phyloP scores from a whole-genome alignment of 1,140 invertebrate species.

The Drosophila truncata region DNA sequence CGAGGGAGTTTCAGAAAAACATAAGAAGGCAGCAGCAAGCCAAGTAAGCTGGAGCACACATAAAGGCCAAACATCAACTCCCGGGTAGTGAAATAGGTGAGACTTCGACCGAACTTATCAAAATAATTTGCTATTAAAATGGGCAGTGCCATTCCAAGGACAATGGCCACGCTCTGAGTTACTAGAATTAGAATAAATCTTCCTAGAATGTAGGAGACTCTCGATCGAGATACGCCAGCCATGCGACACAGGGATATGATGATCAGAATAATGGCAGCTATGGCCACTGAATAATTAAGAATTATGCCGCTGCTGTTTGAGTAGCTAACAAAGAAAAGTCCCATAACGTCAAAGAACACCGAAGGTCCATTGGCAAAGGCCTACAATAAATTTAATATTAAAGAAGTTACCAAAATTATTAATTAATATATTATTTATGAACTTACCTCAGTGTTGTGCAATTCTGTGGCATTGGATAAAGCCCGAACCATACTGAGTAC shows the following conservation, averaged over 20 bases:
- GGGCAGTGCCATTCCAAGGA: constrained; percentile 85
- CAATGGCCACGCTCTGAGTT: constrained; percentile 56
- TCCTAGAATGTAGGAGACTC: constrained; percentile 32
- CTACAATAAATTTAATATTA: constrained; percentile 79
- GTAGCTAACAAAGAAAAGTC: constrained; percentile 89
- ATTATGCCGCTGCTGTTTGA: constrained; percentile 86
- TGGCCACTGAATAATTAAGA: constrained; percentile 87
- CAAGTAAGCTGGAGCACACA: constrained; percentile 50
- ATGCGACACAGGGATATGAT: constrained; percentile 79
- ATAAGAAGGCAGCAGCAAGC: constrained; percentile 49
- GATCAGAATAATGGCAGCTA: constrained; percentile 78
- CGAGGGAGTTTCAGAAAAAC: constrained; percentile 77
- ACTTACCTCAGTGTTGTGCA: constrained; percentile 87
- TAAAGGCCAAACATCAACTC: constrained; percentile 88
- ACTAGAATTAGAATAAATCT: constrained; percentile 55
- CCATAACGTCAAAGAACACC: constrained; percentile 93
- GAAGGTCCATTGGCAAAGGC: constrained; percentile 87
- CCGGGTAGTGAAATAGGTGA: constrained; percentile 89
- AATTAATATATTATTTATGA: constrained; percentile 71
- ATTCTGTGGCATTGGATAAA: constrained; percentile 88
- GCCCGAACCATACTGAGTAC: constrained; percentile 89
- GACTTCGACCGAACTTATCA: constrained; percentile 85
- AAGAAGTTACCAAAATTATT: constrained; percentile 73
- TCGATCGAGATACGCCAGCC: constrained; percentile 30
- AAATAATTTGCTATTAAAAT: constrained; percentile 86